Percentiles rank a stretch among this genome's conserved stretches.
phyloP scores from a whole-genome alignment of 2,113 vertebrate species.

The Lipotes vexillifer region DNA sequence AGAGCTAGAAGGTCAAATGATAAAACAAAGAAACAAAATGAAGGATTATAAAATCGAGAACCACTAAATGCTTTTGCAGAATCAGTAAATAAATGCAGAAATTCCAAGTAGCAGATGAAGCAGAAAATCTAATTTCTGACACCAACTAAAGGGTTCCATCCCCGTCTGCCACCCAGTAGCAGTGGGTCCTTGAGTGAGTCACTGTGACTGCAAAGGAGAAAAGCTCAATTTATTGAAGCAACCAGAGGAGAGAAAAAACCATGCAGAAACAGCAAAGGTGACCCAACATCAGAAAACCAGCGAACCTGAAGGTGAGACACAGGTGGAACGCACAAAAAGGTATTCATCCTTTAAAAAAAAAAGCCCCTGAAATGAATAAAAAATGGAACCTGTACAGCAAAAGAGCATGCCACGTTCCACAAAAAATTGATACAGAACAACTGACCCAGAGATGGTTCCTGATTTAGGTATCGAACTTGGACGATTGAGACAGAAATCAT shows the following conservation, averaged over 20 bases:
- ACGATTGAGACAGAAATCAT: neutral
- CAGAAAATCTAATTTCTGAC: neutral
- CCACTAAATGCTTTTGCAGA: neutral
- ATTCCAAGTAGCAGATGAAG: neutral
- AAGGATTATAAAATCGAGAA: neutral
- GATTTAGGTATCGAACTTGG: neutral
- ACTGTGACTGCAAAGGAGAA: neutral
- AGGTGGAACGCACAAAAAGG: neutral
- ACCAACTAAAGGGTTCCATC: neutral
- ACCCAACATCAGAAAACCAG: neutral
- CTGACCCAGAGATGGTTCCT: neutral
- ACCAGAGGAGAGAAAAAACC: neutral
- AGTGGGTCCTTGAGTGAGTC: neutral
- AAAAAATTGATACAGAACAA: neutral
- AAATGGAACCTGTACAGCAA: neutral
- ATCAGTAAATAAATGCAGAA: neutral
- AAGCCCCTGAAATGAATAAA: neutral
- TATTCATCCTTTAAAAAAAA: neutral
- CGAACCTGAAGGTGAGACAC: neutral
- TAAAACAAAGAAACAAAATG: neutral
- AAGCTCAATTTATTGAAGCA: neutral
- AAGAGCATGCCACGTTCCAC: rapidly evolving
- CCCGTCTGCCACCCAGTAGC: neutral
- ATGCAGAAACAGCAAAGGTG: neutral
- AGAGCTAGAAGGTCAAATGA: neutral